A percentile compares a stretch with the other conserved stretches of the same genome.
Evolutionary conservation across 2,888 invertebrate genomes (phyloP).

Genomic region (Arge pagana): DNA sequence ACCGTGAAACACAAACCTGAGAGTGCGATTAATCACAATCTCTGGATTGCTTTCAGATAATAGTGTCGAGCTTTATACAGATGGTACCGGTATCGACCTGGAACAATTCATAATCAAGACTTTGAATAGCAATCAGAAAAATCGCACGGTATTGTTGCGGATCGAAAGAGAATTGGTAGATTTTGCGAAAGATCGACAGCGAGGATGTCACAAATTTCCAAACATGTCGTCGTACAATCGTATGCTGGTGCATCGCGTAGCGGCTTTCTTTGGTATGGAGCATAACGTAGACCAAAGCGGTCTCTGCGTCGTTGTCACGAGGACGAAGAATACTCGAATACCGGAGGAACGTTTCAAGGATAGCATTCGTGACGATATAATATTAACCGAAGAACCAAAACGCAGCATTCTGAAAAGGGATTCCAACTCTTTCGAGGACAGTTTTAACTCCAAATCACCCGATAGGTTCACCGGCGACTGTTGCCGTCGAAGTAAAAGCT

Average conservation of each 20-base stretch:
- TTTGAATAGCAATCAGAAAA: conserved; percentile 87
- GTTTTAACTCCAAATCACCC: conserved; percentile 61
- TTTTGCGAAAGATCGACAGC: conserved; percentile 74
- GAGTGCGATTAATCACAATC: no score
- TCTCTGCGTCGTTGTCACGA: conserved; percentile 81
- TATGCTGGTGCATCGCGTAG: conserved; percentile 93
- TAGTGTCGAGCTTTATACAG: conserved; percentile 75
- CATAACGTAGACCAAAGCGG: conserved; percentile 89
- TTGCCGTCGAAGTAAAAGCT: conserved; percentile 77
- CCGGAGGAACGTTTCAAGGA: conserved; percentile 76
- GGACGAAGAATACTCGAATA: conserved; percentile 71
- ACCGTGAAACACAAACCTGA: background rate
- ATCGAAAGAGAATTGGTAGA: conserved; percentile 86
- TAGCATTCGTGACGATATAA: conserved; percentile 68
- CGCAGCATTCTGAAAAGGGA: conserved; percentile 84
- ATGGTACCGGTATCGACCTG: conserved; percentile 80
- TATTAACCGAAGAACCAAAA: conserved; percentile 70
- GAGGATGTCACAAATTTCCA: conserved; percentile 74
- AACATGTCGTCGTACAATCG: conserved; percentile 95
- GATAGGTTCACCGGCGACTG: conserved; percentile 68
- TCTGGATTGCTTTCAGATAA: conserved; percentile 64
- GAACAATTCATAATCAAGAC: conserved; percentile 89
- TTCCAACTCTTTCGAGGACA: conserved; percentile 79
- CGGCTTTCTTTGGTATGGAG: conserved; percentile 91
- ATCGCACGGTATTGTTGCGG: conserved; percentile 80